These are phyloP conservation scores for Drosophila baimaii DNA, from an alignment of 1,140 invertebrate species.

Conservation along the genomic window DNA sequence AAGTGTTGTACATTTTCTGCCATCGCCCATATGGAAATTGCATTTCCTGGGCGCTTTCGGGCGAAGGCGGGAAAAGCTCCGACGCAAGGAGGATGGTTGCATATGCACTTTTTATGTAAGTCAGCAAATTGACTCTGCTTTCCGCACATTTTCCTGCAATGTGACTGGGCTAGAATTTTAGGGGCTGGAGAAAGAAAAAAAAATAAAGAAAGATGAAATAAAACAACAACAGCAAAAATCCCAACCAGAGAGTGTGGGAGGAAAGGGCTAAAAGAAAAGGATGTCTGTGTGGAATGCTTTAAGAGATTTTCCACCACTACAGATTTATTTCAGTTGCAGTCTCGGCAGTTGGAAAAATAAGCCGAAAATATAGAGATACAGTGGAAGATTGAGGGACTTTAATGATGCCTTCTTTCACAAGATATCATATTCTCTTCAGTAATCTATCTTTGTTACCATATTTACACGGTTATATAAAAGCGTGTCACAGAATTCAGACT, in stretches of 20 bases:
- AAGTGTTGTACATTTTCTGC: slow-evolving; percentile 46
- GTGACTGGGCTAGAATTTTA: slow-evolving; percentile 26
- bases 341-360: background rate
- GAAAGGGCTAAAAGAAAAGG: background rate
- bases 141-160: slow-evolving; percentile 64
- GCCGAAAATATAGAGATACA: background rate
- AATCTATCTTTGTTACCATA: no score
- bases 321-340: slow-evolving; percentile 5
- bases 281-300: background rate
- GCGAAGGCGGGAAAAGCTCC: background rate
- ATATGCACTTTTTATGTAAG: slow-evolving; percentile 65
- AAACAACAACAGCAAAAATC: background rate
- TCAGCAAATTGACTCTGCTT: slow-evolving; percentile 70
- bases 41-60: slow-evolving; percentile 19
- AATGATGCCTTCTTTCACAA: no score
- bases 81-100: slow-evolving; percentile 3
- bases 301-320: slow-evolving; percentile 8
- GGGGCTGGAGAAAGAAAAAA: background rate
- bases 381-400: background rate
- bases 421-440: no score
- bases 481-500: no score
- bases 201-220: background rate
- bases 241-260: background rate
- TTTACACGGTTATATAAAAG: no score
- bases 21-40: slow-evolving; percentile 54